Evolutionary conservation across 1,140 invertebrate genomes (phyloP).

Genomic region (Euborellia annulipes): DNA sequence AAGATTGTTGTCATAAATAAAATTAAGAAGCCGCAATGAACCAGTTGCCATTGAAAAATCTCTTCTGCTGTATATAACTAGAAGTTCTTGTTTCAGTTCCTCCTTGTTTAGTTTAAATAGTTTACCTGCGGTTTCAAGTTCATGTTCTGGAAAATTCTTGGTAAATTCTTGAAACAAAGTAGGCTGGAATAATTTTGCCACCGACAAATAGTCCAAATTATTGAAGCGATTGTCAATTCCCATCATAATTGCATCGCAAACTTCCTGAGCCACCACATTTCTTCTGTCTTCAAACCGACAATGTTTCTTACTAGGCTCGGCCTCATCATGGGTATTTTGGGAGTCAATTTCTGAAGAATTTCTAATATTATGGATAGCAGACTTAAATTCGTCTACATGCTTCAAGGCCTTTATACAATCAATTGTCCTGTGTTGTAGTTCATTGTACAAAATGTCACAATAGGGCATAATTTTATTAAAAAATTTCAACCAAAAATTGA

Average conservation of each 20-base stretch:
- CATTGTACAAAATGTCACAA: constrained; percentile 14
- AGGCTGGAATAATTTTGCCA: constrained; percentile 13
- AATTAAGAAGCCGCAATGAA: background rate
- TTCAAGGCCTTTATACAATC: constrained; percentile 10
- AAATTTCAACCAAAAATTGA: constrained; percentile 15
- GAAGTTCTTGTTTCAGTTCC: constrained; percentile 3
- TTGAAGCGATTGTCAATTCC: constrained; percentile 12
- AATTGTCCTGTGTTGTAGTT: constrained; percentile 12
- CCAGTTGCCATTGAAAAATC: constrained; percentile 2
- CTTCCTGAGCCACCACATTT: constrained; percentile 14
- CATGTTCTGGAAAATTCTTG: constrained; percentile 8
- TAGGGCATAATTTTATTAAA: constrained; percentile 16
- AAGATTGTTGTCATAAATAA: constrained; percentile 3
- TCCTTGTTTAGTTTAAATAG: constrained; percentile 3
- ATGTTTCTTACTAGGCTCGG: constrained; percentile 5
- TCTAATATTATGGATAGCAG: constrained; percentile 4
- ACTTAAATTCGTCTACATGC: constrained; percentile 12
- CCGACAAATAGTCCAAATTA: constrained; percentile 12
- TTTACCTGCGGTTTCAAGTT: constrained; percentile 4
- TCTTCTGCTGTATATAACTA: constrained; percentile 2
- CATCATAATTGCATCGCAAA: constrained; percentile 12
- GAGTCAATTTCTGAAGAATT: constrained; percentile 7
- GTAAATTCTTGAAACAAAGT: constrained; percentile 8
- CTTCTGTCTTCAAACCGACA: constrained; percentile 9
- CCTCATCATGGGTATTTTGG: constrained; percentile 10